Base-by-base conservation (phyloP, 2,797 vertebrate species). In the Microctenopoma steveboyesi region DNA sequence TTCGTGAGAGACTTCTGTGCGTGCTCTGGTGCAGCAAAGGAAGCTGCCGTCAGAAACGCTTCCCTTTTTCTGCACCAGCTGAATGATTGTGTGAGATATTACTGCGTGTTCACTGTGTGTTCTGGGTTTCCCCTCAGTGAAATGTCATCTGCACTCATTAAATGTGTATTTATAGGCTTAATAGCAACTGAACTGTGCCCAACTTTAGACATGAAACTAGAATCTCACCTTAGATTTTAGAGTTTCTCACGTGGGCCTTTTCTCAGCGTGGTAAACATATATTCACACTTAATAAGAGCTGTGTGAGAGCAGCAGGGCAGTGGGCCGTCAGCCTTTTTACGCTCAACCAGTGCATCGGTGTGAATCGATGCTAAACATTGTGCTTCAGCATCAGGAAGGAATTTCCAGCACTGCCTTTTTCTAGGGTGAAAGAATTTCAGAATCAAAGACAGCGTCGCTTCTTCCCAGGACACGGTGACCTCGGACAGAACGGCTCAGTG, bases 401-500 rank as follows among this genome's bases (percentile, higher is more conserved):
- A 49, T 57, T 82, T 74, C 50, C 61, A 49, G n/a, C 13, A 4
- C 28, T n/a, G 6, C 28, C 53, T 22, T 18, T 52, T 69, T 35
- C 33, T 42, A 40, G 59, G 47, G 48, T 56, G 22, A 25, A 52
- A 60, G n/a, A 39, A 66, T 52, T 67, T 71, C 9, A 57, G 16
- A 64, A 61, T 78, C 27, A 40, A 37, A 63, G 14, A 15, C 48
- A 46, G 30, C 11, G 33, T 35, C 2, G 7, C 0, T 22, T 43
- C 59, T 39, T 22, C 11, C 3, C 48, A 50, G 77, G 63, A 7
- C 69, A 60, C 10, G 0, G 14, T 78, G 84, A 84, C 74, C 84
- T 81, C 47, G 45, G 43, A 39, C 28, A 22, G 28, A 9, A 49
- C 61, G 9, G 18, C 50, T 60, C 37, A 55, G 42, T 61, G 46